A percentile compares a stretch with the other conserved stretches of the same genome.
Conservation (phyloP, 2,797 vertebrate genomes). For the Sphaeramia orbicularis region DNA sequence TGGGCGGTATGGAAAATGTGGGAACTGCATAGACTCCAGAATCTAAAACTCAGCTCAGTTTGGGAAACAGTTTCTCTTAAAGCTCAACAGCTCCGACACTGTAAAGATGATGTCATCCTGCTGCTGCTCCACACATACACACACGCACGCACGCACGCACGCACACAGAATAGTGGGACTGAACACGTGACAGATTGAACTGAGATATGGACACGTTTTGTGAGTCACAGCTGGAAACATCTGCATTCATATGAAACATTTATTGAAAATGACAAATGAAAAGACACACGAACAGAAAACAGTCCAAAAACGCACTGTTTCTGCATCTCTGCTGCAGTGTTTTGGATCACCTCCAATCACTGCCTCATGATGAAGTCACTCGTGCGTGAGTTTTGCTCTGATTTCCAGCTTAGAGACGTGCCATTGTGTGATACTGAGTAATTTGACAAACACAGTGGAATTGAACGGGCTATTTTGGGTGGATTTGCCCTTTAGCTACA, state of each 20-base stretch:
- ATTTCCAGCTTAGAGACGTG: not conserved
- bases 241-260: conserved; percentile 1
- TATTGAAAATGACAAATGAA: not conserved
- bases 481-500: too few species aligned
- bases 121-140: conserved; percentile 21
- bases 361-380: conserved; percentile 6
- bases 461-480: too few species aligned
- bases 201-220: not conserved
- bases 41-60: not conserved
- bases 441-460: not conserved
- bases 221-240: conserved; percentile 11
- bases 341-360: not conserved
- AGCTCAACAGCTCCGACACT: conserved; percentile 6
- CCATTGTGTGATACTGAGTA: not conserved
- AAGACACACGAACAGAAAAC: not conserved
- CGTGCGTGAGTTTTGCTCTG: not conserved
- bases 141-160: too few species aligned
- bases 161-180: conserved; percentile 3
- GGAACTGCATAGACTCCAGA: not conserved
- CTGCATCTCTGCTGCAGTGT: not conserved
- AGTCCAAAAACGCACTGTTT: not conserved
- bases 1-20: conserved; percentile 3
- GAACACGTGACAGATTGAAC: conserved; percentile 7
- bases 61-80: conserved; percentile 21
- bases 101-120: conserved; percentile 51